Evolutionary conservation across 2,888 invertebrate genomes (phyloP), one percentile per base, ranked within the genome.

Genomic region (Drosophila gaucha): DNA sequence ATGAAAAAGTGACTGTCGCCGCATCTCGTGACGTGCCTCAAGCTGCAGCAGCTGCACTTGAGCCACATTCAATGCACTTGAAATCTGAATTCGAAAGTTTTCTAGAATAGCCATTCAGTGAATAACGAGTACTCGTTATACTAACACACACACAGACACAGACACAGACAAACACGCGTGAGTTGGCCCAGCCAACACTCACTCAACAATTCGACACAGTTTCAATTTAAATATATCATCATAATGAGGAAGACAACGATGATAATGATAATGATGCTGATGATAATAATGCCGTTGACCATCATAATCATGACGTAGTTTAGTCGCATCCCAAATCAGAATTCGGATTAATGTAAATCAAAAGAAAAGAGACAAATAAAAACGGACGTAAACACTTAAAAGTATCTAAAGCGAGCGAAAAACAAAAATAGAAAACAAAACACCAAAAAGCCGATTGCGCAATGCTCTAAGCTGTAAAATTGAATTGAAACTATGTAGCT

Each of bases 51-150:
- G 70, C 74, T 82, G 80, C 80, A 82, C 82, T 82, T 82, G 82
- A 83, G 67, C 86, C 80, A 82, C 78, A 82, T 82, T 75, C 54
- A 58, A 59, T 80, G 86, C 82, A 86, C 82, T 82, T 82, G 82
- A 82, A 72, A 56, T 46, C 49, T 51, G 26, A 55, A 51, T 84
- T 80, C 71, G 80, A 80, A 84, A 80, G 85, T 80, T 78, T 56
- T 69, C 49, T 56, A 66, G 67, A 69, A 64, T 59, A 59, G 22
- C 46, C 59, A 60, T 47, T 57, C 28, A 62, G 22, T 52, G 43
- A 30, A 35, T 41, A 47, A 49, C 47, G 35, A 63, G 41, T 43
- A 47, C 28, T 49, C 35, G 43, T 44, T 44, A 16, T n/a, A 55
- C 30, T 36, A 36, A 35, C 3, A 54, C 41, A 43, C 18, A 41